Conservation (phyloP, 1,140 invertebrate genomes). For the Centruroides sculpturatus region DNA sequence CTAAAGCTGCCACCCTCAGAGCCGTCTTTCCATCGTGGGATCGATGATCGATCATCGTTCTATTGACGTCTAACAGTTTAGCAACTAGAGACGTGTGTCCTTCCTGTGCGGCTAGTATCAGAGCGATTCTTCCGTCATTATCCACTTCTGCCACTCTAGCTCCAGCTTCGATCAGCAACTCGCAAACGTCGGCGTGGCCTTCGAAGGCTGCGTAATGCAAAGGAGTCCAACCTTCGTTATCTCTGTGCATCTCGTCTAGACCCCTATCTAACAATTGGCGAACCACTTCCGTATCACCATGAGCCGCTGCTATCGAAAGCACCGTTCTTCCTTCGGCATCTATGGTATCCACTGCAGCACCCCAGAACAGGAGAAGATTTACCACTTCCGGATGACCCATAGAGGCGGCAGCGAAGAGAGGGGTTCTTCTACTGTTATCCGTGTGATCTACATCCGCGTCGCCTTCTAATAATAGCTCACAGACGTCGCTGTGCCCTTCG, state of each 20-base stretch:
- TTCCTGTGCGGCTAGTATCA: constrained; percentile 79
- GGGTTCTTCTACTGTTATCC: constrained; percentile 59
- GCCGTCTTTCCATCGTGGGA: constrained; percentile 90
- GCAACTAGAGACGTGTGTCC: constrained; percentile 58
- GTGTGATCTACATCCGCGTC: constrained; percentile 74
- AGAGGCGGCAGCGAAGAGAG: constrained; percentile 62
- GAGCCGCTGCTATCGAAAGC: constrained; percentile 60
- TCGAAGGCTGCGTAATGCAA: constrained; percentile 71
- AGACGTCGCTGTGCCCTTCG: constrained; percentile 68
- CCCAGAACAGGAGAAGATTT: constrained; percentile 67
- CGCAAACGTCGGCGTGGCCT: constrained; percentile 72
- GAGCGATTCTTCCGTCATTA: constrained; percentile 82
- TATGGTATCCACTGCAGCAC: constrained; percentile 74
- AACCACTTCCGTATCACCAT: constrained; percentile 68
- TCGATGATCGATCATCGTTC: constrained; percentile 62
- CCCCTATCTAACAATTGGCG: constrained; percentile 73
- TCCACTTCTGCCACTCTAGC: constrained; percentile 80
- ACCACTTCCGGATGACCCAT: constrained; percentile 72
- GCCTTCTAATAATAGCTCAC: constrained; percentile 65
- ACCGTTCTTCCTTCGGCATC: constrained; percentile 80
- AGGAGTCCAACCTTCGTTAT: constrained; percentile 66
- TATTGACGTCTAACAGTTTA: constrained; percentile 52
- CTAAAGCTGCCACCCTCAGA: constrained; percentile 69
- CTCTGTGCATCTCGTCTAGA: constrained; percentile 75
- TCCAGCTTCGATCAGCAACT: constrained; percentile 74